Conservation (phyloP, 2,888 invertebrate species). For the Ceriagrion tenellum region DNA sequence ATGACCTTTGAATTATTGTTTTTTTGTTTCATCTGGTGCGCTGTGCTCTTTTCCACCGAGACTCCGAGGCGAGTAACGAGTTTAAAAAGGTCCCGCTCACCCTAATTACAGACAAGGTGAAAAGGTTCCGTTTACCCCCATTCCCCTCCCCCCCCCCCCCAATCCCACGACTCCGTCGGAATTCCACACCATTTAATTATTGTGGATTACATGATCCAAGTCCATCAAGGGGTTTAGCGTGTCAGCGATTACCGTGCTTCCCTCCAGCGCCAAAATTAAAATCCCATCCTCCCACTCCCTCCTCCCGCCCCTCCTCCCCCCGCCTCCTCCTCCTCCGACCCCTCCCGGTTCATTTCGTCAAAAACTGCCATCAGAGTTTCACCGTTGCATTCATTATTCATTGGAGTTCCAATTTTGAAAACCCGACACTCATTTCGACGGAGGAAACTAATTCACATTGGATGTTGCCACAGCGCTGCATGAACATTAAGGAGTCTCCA, state of each 20-base stretch:
- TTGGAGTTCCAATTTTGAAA: background rate
- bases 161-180: background rate
- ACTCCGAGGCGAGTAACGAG: background rate
- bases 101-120: background rate
- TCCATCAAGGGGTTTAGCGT: conserved; percentile 7
- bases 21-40: background rate
- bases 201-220: background rate
- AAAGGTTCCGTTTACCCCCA: background rate
- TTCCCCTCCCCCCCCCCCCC: too few relatives aligned
- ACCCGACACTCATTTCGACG: background rate
- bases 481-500: background rate
- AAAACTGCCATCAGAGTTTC: background rate
- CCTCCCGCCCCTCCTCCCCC: too few relatives aligned
- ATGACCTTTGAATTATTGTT: background rate
- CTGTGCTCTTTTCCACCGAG: background rate
- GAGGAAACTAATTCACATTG: background rate
- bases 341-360: background rate
- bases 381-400: background rate
- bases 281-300: background rate
- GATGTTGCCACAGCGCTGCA: background rate
- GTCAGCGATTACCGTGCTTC: background rate
- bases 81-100: background rate
- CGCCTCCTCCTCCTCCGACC: too few relatives aligned
- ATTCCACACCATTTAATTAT: conserved; percentile 5
- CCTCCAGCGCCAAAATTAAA: background rate